Evolutionary conservation across 2,888 invertebrate species (phyloP).

Genomic region (Fragum fragum): DNA sequence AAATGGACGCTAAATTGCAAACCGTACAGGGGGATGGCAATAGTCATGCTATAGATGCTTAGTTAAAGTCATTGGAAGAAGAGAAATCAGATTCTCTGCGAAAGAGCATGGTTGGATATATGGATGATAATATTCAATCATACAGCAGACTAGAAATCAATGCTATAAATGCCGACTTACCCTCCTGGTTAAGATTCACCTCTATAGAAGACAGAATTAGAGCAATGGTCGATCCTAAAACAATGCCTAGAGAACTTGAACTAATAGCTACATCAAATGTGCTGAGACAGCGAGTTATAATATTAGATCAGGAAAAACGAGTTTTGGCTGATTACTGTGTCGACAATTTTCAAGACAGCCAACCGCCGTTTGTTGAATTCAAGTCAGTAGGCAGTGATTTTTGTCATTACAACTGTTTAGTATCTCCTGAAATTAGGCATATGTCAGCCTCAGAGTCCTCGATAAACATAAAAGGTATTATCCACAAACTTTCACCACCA

Average conservation of each 20-base stretch:
- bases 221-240: slow-evolving; percentile 19
- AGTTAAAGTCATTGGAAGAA: slow-evolving; percentile 1
- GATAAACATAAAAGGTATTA: slow-evolving; percentile 24
- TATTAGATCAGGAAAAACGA: slow-evolving; percentile 6
- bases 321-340: not conserved
- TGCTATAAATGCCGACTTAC: slow-evolving; percentile 20
- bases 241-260: slow-evolving; percentile 21
- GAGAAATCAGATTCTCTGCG: slow-evolving; percentile 8
- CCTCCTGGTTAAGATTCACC: not conserved
- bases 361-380: not conserved
- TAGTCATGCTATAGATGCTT: slow-evolving; percentile 2
- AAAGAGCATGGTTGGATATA: slow-evolving; percentile 1
- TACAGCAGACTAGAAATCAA: not conserved
- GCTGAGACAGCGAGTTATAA: not conserved
- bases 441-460: not conserved
- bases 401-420: slow-evolving; percentile 1
- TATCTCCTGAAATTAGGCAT: not conserved
- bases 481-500: slow-evolving; percentile 26
- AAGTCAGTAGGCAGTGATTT: not conserved
- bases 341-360: slow-evolving; percentile 4
- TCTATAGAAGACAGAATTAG: slow-evolving; percentile 10
- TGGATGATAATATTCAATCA: slow-evolving; percentile 9
- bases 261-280: slow-evolving; percentile 16
- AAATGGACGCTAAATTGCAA: not conserved
- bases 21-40: slow-evolving; percentile 1